Evolutionary conservation across 92 coral and sea anemone species (phyloP).

Genomic region (Muricea muricata): DNA sequence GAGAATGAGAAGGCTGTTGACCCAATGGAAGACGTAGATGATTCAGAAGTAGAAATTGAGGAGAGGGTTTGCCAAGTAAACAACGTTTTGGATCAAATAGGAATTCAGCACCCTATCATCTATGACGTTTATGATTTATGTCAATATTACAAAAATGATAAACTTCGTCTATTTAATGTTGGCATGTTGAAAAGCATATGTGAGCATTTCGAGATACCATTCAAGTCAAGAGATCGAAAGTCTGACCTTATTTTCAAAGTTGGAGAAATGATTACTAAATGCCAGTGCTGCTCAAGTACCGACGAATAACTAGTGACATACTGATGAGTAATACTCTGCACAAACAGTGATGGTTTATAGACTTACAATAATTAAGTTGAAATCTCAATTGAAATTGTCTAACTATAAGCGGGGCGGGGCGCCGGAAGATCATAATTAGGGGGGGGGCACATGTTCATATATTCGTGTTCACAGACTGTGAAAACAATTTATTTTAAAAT

Average conservation of each 20-base stretch:
- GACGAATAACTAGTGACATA: no score
- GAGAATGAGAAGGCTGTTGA: constrained; percentile 19
- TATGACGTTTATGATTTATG: constrained; percentile 69
- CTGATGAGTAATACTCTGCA: no score
- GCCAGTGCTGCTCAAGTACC: constrained; percentile 14
- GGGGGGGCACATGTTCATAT: no score
- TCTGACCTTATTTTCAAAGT: constrained; percentile 50
- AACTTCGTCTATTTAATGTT: constrained; percentile 59
- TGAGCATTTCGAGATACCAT: constrained; percentile 71
- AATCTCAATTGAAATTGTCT: no score
- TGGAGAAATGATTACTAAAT: constrained; percentile 60
- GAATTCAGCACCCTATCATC: constrained; percentile 72
- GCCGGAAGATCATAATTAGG: no score
- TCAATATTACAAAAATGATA: constrained; percentile 66
- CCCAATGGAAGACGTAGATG: constrained; percentile 64
- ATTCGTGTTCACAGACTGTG: no score
- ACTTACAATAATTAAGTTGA: not conserved
- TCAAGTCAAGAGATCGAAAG: constrained; percentile 64
- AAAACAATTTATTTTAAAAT: no score
- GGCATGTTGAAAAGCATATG: constrained; percentile 63
- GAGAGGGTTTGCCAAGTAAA: constrained; percentile 56
- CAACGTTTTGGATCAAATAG: constrained; percentile 48
- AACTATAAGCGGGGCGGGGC: no score
- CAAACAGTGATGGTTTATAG: no score
- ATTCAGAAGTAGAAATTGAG: constrained; percentile 63